phyloP scores from a whole-genome alignment of 92 coral and sea anemone species.

The Hydrozoanthus gracilis region DNA sequence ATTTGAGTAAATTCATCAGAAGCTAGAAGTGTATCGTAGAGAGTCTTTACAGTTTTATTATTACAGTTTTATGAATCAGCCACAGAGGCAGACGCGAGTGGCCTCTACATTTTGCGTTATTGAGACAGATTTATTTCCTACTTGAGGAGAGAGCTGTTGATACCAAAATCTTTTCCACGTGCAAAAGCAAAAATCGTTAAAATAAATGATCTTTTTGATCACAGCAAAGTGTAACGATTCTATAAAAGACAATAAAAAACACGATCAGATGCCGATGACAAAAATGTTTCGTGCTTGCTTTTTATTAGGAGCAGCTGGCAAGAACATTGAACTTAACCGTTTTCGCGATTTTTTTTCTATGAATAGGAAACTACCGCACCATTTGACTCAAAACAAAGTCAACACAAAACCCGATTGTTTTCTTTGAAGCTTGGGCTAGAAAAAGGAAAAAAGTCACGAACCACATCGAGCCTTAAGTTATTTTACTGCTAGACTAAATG shows the following conservation, averaged over 20 bases:
- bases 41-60: neutral
- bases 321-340: neutral
- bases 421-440: neutral
- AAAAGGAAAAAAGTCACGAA: neutral
- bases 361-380: neutral
- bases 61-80: too few species aligned
- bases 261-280: neutral
- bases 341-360: neutral
- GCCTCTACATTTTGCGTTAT: neutral
- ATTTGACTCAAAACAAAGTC: neutral
- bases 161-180: conserved; percentile 6
- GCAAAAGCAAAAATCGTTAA: neutral
- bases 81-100: neutral
- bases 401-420: neutral
- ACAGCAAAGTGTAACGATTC: neutral
- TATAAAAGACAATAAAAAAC: neutral
- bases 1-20: neutral
- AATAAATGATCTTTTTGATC: neutral
- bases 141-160: neutral
- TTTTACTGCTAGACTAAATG: neutral
- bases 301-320: conserved; percentile 33
- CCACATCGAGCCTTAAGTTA: neutral
- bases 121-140: conserved; percentile 12
- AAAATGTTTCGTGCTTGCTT: neutral
- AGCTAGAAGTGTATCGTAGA: neutral